Evolutionary conservation across 1,140 invertebrate genomes (phyloP), one percentile per base, ranked within the genome.

Genomic region (Anagrus nilaparvatae): DNA sequence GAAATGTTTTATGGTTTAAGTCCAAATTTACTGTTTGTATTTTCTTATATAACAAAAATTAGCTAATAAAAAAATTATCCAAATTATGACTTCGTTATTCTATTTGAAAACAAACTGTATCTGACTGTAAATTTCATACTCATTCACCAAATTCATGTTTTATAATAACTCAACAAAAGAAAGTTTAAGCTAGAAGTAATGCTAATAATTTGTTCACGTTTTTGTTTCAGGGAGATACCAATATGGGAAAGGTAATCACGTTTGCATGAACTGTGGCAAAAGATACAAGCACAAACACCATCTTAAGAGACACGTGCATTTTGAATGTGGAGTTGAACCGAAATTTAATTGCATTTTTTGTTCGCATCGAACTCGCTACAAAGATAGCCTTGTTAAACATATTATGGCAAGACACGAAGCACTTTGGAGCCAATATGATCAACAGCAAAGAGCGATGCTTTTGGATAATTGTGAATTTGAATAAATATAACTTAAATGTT

Each of bases 261-360:
- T 13, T 9, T 69, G 67, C 44, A 46, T 50, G 14, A 55, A 57
- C 39, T 71, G 69, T 49, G 55, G 54, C 17, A 55, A 59, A 35
- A 54, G 58, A 5, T 72, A 70, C 47, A 68, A 68, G 37, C 57
- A 65, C 13, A 60, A 56, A 43, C 50, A 53, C 16, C 55, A 33
- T 42, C 23, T 47, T 29, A 55, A 51, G 18, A 56, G 58, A 28
- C 71, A 73, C 50, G 48, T 66, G 39, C 63, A 65, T 21, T 72
- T 58, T 41, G 69, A 72, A 48, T 72, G 70, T 49, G 69, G 69
- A 24, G 53, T 61, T 7, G 58, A 60, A 40, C 63, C 67, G 10
- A 55, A 61, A 50, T 70, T 69, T 43, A 43, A 52, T 12, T 71
- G 69, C 39, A 59, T 65, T 1, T 46, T 58, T 29, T 70, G 68